Conservation (phyloP, 2,888 invertebrate species). For the Ashinkailepas kermadecensis region DNA sequence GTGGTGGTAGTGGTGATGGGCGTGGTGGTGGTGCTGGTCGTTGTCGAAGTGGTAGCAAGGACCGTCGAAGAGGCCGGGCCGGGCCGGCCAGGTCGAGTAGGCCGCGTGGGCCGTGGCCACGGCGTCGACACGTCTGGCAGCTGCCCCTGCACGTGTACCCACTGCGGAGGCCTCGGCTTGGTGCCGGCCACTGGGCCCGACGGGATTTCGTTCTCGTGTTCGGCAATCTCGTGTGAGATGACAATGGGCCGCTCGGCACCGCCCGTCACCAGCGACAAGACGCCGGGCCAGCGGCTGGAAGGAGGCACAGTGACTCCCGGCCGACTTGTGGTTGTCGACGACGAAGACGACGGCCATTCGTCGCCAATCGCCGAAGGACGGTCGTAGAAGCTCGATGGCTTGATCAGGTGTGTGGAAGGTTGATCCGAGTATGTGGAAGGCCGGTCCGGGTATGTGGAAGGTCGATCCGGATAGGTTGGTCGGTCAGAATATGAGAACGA, state of each 20-base stretch:
- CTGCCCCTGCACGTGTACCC: not conserved
- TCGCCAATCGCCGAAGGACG: not conserved
- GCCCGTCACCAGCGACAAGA: not conserved
- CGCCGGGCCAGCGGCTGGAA: too few species aligned
- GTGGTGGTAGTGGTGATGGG: not conserved
- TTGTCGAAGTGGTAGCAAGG: not conserved
- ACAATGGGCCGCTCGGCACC: not conserved
- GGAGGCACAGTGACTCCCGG: not conserved
- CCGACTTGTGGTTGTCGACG: not conserved
- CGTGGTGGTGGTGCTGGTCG: not conserved
- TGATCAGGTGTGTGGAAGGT: not conserved
- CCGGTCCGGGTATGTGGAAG: not conserved
- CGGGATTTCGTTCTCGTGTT: not conserved
- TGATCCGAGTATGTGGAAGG: not conserved
- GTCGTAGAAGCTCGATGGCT: not conserved
- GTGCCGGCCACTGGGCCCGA: not conserved
- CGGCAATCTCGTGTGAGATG: not conserved
- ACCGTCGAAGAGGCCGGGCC: not conserved
- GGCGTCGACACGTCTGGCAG: slow-evolving; percentile 10
- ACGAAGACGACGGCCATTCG: not conserved
- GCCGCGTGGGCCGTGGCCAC: slow-evolving; percentile 14
- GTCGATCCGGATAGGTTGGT: too few species aligned
- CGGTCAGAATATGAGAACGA: too few species aligned
- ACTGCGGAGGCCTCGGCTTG: not conserved
- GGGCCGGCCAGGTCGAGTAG: not conserved